Evolutionary conservation across 2,113 vertebrate genomes (phyloP), one percentile per base, ranked within the genome.

Genomic region (Marcusenius ussheri): DNA sequence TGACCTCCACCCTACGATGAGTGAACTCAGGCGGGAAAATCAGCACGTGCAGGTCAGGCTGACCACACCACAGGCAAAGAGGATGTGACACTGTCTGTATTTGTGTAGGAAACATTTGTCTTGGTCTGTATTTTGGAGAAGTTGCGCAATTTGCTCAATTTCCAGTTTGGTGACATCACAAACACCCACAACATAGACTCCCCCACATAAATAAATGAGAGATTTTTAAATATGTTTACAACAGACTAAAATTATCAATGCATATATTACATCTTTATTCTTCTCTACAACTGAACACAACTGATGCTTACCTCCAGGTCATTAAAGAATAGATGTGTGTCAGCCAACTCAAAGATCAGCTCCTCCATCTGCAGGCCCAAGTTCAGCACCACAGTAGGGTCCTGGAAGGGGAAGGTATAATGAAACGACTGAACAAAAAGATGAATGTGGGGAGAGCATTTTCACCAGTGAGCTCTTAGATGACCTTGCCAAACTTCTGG

Each of bases 261-360:
- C 31, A 19, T 2, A 11, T 15, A 77, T 35, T 6, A 27, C n/a
- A 31, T 27, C 70, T 39, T 39, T 80, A 80, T 17, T 80, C 74
- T 19, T 42, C 62, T 70, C 62, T 39, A 19, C 74, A 42, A 19
- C 13, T 77, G 31, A 39, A 39, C 13, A 17, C 31, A 39, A 31
- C 15, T 77, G 74, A 80, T 19, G 31, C 0, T 4, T 88, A 99
- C 98, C 97, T 99, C 98, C 92, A 99, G 96, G 93, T 99, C 98
- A 88, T 99, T 99, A 95, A 99, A 99, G 96, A 99, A 99, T 1
- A 99, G 96, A 92, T 99, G 98, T 21, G 98, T 98, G 95, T 99
- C 98, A 50, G 98, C 98, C 66, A 99, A 97, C 96, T 99, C 98
- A 93, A 99, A 99, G 94, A 99, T 99, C 95, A 99, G 97, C 95